Evolutionary conservation across 1,140 invertebrate species (phyloP), one percentile per base, ranked within the genome.

Genomic region (Centruroides vittatus): DNA sequence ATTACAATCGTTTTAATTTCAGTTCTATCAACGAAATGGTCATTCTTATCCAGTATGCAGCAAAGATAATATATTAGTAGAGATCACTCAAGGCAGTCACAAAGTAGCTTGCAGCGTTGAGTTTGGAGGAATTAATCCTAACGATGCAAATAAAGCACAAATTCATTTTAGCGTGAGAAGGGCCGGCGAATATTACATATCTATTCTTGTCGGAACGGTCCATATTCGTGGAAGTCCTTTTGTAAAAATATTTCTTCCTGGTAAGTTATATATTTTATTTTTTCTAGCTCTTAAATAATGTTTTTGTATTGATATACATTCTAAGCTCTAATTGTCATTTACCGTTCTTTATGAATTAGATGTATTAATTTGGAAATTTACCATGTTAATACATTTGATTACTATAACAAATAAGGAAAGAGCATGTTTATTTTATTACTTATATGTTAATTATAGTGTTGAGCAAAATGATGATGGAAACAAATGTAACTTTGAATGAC

Each of bases 41-140:
- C 86, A 90, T 70, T 86, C 89, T 60, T 94, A 93, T 78, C 89
- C 89, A 66, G 86, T 93, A 66, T 92, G 88, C 74, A 87, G 92
- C 77, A 87, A 86, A 59, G 90, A 93, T 76, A 85, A 88, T 73
- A 80, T 94, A 57, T 80, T 84, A 65, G 85, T 93, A 36, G 86
- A 89, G 73, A 87, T 94, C 63, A 84, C 82, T 47, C 86, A 91
- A 69, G 87, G 87, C 47, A 82, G 84, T 12, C 80, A 86, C 65
- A 86, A 89, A 75, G 84, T 93, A 63, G 84, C 88, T 11, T 85
- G 86, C 35, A 81, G 90, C 55, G 82, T 88, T 67, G 88, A 93
- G 74, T 78, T 92, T 65, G 89, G 89, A 53, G 84, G 86, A 23
- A 82, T 82, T 23, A 85, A 91, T 73, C 86, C 88, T 23, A 81